phyloP scores from a whole-genome alignment of 2,888 invertebrate species.

The Yponomeuta evonymella region DNA sequence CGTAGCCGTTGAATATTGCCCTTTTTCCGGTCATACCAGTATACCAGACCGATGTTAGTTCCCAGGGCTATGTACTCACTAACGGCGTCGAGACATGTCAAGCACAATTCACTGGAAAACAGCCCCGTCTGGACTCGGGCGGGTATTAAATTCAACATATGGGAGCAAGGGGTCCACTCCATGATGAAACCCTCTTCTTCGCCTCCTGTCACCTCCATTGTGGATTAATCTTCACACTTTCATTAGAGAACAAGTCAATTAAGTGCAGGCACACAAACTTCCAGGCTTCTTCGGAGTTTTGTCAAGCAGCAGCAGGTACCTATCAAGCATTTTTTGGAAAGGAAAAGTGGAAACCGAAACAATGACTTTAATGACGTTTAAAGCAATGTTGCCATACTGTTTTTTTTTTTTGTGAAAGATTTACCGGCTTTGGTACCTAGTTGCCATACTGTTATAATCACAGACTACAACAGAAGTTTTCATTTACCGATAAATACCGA shows the following conservation, averaged over 20 bases:
- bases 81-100: slow-evolving; percentile 90
- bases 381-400: background rate
- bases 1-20: slow-evolving; percentile 85
- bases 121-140: slow-evolving; percentile 83
- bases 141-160: slow-evolving; percentile 85
- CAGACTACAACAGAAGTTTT: background rate
- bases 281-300: background rate
- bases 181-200: slow-evolving; percentile 75
- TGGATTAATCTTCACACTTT: slow-evolving; percentile 15
- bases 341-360: background rate
- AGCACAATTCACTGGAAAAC: slow-evolving; percentile 82
- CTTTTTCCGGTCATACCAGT: slow-evolving; percentile 89
- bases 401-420: background rate
- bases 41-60: slow-evolving; percentile 89
- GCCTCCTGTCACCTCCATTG: slow-evolving; percentile 62
- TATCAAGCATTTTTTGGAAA: background rate
- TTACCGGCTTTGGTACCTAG: too few species aligned
- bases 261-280: too few species aligned
- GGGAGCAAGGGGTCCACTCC: slow-evolving; percentile 89
- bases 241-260: background rate
- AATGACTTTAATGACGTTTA: background rate
- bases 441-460: background rate
- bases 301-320: background rate
- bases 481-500: background rate
- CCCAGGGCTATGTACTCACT: slow-evolving; percentile 89